These are phyloP conservation scores for Phasia obesa DNA, from an alignment of 2,888 invertebrate genomes.

Conservation along the genomic window DNA sequence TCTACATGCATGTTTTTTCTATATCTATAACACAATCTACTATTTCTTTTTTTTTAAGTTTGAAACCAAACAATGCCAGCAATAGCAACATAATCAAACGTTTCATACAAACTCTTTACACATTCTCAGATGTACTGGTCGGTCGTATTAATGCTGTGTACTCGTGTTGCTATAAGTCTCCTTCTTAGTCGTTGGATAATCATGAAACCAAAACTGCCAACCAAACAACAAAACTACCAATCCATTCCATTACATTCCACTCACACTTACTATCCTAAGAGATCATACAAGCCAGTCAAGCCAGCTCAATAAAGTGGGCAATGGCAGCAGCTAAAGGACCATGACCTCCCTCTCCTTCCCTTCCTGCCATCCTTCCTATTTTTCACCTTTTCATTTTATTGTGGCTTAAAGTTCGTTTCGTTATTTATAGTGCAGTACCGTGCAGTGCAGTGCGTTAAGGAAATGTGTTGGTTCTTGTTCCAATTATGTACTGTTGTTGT, in stretches of 20 bases:
- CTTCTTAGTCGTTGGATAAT: slow-evolving; percentile 47
- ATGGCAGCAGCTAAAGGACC: slow-evolving; percentile 27
- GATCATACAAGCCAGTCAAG: slow-evolving; percentile 20
- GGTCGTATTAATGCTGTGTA: slow-evolving; percentile 2
- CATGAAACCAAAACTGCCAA: slow-evolving; percentile 20
- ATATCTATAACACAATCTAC: slow-evolving; percentile 63
- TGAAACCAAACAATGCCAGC: slow-evolving; percentile 48
- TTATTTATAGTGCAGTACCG: slow-evolving; percentile 36
- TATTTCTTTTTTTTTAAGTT: slow-evolving; percentile 52
- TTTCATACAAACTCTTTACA: slow-evolving; percentile 16
- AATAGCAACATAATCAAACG: slow-evolving; percentile 53
- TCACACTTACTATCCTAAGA: slow-evolving; percentile 18
- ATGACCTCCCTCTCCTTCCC: neutral
- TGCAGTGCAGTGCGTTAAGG: slow-evolving; percentile 52
- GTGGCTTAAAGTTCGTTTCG: slow-evolving; percentile 8
- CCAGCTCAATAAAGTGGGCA: neutral
- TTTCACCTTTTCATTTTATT: neutral
- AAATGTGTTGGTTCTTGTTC: slow-evolving; percentile 36
- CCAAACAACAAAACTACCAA: slow-evolving; percentile 23
- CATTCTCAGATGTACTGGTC: slow-evolving; percentile 12
- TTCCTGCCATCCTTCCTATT: neutral
- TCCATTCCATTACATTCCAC: slow-evolving; percentile 34
- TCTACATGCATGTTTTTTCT: slow-evolving; percentile 15
- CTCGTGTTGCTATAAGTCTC: slow-evolving; percentile 21
- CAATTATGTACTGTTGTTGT: too few relatives aligned